A percentile compares a stretch with the other conserved stretches of the same genome.
Evolutionary conservation across 2,797 vertebrate species (phyloP).

Genomic region (Gallirallus australis): DNA sequence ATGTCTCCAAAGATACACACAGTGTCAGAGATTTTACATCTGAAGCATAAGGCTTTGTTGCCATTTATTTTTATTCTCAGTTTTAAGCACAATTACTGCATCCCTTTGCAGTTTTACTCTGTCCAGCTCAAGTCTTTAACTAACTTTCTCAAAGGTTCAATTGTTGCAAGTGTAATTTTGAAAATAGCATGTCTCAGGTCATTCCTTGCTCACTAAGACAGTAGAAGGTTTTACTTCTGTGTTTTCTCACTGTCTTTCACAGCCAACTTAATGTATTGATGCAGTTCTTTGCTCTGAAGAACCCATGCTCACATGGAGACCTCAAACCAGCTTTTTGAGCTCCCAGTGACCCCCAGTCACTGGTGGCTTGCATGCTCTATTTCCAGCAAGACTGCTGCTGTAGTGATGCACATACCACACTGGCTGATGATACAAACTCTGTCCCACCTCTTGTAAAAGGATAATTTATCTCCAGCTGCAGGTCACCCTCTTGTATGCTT

Average conservation of each 20-base stretch:
- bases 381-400: background rate
- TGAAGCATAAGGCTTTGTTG: background rate
- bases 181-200: background rate
- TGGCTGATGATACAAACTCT: background rate
- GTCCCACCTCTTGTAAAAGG: background rate
- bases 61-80: background rate
- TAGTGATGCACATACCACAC: background rate
- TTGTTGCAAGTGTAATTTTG: constrained; percentile 11
- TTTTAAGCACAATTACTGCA: background rate
- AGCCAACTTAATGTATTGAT: background rate
- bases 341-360: background rate
- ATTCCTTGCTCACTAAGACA: background rate
- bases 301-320: background rate
- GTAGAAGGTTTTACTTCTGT: background rate
- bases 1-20: background rate
- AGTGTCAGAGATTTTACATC: background rate
- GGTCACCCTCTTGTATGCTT: background rate
- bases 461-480: background rate
- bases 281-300: background rate
- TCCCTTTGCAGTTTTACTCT: background rate
- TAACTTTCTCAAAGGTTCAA: background rate
- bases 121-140: constrained; percentile 22
- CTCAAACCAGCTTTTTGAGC: background rate
- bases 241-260: background rate
- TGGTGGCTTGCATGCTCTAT: background rate